Base-by-base conservation (phyloP, 2,888 invertebrate genomes). In the Belgica antarctica region DNA sequence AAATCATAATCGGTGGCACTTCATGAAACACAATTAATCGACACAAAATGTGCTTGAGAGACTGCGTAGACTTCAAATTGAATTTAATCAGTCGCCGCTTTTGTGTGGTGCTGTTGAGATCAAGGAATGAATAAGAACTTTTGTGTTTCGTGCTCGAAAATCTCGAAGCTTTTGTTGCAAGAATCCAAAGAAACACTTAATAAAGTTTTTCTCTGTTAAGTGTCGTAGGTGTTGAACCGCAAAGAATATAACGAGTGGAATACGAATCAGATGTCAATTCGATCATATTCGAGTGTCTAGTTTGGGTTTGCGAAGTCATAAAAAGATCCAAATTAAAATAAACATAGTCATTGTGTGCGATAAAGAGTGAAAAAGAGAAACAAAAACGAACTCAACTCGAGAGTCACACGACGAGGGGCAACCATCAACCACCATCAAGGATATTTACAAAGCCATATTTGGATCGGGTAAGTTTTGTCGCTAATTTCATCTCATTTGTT, bases 181-280 rank as follows among this genome's bases (percentile, higher is more conserved):
- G n/a, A n/a, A n/a, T n/a, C n/a, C 7, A 52, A 52, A 52, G 22
- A 52, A 19, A 52, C 8, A 52, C 22, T 22, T 22, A 17, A 52
- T 52, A 52, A 52, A 22, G 19, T 8, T 52, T 52, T n/a, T 52
- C 22, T 52, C 17, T 52, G 22, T 52, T 52, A 12, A 52, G 52
- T 52, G 52, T 52, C 22, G 52, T 52, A 22, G 52, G 52, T 52
- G 52, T 52, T 52, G 52, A 52, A 2, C n/a, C 3, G 19, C 17
- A 19, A 22, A 17, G 52, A 52, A n/a, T 22, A 41, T n/a, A 5
- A 41, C 41, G 41, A 41, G 41, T n/a, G 41, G 15, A n/a, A 41
- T 41, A 52, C 52, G 22, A 52, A 52, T 52, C 52, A 52, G 52
- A 52, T 52, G 52, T 52, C 52, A 52, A 52, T 52, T 52, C 22